Evolutionary conservation across 2,113 vertebrate species (phyloP), one percentile per base, ranked within the genome.

Genomic region (Serilophus lunatus): DNA sequence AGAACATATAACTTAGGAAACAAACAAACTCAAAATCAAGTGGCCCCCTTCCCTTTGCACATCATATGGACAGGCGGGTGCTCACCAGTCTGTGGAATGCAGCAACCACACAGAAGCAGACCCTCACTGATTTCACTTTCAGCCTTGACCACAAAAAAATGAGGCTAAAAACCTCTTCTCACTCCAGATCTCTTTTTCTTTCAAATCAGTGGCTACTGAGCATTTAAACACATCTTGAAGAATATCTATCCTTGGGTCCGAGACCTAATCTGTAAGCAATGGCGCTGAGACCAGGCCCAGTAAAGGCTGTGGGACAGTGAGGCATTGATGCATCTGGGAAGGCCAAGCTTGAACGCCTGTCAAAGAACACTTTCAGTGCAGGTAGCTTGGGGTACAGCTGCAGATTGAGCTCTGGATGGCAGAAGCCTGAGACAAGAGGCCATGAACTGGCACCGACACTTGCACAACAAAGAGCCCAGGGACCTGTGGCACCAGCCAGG

Each of bases 331-430:
- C 13, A 59, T 6, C 44, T 60, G 44, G 20, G 33, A 57, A 28
- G 19, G 51, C 17, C 10, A 64, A 7, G 38, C 19, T 25, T 9
- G 12, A 36, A 50, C 44, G 31, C 19, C 65, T 49, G 25, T 0
- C 6, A 20, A 12, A 8, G 76, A 23, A 1, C 0, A 2, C 22
- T 49, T 11, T 3, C 49, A 12, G 7, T 9, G 29, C 35, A 40
- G 65, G 65, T 4, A 71, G 65, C 65, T 56, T 19, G 1, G 49
- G 29, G 24, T 10, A 24, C 65, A 54, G 84, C 64, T 53, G 40
- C 50, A 29, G 5, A 28, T 1, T 12, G 20, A 40, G 57, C n/a
- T 49, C 35, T 49, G 25, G 35, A 8, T 20, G 49, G 33, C 24
- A 31, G 54, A 18, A 56, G 7, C 35, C 29, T 2, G 0, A 11